These are phyloP conservation scores for Harpagus bidentatus DNA, from an alignment of 2,113 vertebrate species.

Conservation along the genomic window DNA sequence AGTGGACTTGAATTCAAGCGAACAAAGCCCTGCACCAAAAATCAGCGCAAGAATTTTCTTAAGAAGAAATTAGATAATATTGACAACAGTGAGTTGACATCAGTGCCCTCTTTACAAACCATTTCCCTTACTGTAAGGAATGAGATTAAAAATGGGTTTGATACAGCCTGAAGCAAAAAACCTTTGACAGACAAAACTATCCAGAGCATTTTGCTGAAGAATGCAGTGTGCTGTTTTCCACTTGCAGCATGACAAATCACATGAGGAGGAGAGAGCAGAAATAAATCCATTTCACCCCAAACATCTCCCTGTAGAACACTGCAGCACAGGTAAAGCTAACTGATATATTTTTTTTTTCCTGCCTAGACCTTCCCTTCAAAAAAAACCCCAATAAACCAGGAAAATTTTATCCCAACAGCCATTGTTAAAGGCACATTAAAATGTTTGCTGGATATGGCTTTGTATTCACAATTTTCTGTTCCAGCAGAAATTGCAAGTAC, in stretches of 20 bases:
- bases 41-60: background rate
- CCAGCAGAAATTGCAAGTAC: background rate
- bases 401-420: background rate
- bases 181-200: background rate
- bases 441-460: background rate
- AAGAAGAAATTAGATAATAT: background rate
- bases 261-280: background rate
- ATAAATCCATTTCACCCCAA: background rate
- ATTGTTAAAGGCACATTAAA: background rate
- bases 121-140: background rate
- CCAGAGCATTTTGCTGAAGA: background rate
- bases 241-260: constrained; percentile 10
- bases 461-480: background rate
- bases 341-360: background rate
- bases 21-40: background rate
- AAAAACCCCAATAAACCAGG: background rate
- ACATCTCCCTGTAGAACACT: background rate
- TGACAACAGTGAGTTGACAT: background rate
- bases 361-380: background rate
- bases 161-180: constrained; percentile 7
- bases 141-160: constrained; percentile 12
- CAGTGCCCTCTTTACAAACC: background rate
- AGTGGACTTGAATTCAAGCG: background rate
- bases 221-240: background rate
- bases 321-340: background rate